phyloP scores from a whole-genome alignment of 92 coral and sea anemone species.

The Zoanthus gigantus region DNA sequence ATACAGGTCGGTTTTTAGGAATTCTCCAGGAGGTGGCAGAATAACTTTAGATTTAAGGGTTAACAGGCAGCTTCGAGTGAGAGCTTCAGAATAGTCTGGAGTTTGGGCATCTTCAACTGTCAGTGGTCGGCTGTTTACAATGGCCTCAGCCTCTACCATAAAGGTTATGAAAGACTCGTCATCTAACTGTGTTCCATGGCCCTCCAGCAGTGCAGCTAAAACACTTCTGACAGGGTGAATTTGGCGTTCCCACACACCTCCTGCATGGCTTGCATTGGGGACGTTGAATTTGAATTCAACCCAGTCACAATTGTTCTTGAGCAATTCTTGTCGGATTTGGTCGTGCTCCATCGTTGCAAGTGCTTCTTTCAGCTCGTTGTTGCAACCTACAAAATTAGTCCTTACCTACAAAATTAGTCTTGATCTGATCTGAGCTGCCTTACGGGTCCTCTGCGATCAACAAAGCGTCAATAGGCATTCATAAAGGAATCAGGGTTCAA shows the following conservation, averaged over 20 bases:
- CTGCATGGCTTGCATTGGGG: constrained; percentile 45
- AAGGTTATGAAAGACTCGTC: constrained; percentile 28
- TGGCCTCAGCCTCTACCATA: constrained; percentile 24
- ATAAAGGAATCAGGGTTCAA: constrained; percentile 12
- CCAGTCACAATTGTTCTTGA: constrained; percentile 44
- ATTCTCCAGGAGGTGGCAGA: constrained; percentile 27
- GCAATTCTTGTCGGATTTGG: not conserved
- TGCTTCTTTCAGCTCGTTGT: not conserved
- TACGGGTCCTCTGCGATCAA: constrained; percentile 35
- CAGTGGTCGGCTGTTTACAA: constrained; percentile 31
- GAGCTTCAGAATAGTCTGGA: constrained; percentile 18
- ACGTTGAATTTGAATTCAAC: constrained; percentile 31
- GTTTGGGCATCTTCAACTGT: not conserved
- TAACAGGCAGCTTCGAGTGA: constrained; percentile 13
- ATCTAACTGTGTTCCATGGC: constrained; percentile 17
- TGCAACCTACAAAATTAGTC: constrained; percentile 6
- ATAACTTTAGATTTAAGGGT: constrained; percentile 10
- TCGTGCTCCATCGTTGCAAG: not conserved
- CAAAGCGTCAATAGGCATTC: constrained; percentile 13
- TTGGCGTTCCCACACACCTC: constrained; percentile 33
- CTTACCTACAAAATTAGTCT: no score
- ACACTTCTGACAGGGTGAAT: constrained; percentile 38
- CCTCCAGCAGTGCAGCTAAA: not conserved
- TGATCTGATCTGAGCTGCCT: constrained; percentile 47
- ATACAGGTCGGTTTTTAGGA: constrained; percentile 7